Evolutionary conservation across 1,140 invertebrate species (phyloP).

Genomic region (Cyphomyrmex costatus): DNA sequence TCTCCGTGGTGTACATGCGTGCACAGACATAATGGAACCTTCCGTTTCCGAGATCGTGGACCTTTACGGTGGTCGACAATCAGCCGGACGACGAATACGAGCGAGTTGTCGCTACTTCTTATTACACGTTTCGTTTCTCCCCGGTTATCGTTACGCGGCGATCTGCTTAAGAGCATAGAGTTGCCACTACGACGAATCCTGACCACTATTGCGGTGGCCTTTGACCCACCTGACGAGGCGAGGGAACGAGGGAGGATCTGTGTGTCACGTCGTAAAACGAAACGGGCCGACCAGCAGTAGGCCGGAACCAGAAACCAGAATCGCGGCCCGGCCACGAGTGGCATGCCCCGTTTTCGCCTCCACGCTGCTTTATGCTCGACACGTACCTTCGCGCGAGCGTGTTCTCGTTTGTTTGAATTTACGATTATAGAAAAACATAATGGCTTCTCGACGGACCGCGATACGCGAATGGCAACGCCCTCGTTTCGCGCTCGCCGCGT

Average conservation of each 20-base stretch:
- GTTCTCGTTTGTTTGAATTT: conserved; percentile 79
- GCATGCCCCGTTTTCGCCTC: conserved; percentile 72
- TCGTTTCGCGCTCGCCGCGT: conserved; percentile 53
- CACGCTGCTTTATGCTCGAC: conserved; percentile 76
- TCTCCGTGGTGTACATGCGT: not conserved
- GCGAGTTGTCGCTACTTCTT: conserved; percentile 63
- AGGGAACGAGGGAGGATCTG: conserved; percentile 8
- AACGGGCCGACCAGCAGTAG: conserved; percentile 65
- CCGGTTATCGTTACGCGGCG: conserved; percentile 77
- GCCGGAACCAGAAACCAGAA: conserved; percentile 68
- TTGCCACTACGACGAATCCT: conserved; percentile 64
- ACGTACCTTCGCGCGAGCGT: conserved; percentile 73
- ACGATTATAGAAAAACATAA: conserved; percentile 73
- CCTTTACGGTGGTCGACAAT: conserved; percentile 20
- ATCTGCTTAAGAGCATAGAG: conserved; percentile 72
- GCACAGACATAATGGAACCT: conserved; percentile 28
- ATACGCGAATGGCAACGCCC: conserved; percentile 47
- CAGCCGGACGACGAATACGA: conserved; percentile 40
- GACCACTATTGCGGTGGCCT: conserved; percentile 68
- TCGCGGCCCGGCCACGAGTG: conserved; percentile 63
- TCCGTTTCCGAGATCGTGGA: conserved; percentile 10
- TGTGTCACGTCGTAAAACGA: conserved; percentile 79
- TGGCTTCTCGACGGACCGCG: conserved; percentile 23
- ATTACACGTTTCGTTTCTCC: conserved; percentile 77
- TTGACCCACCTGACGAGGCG: conserved; percentile 74